A percentile compares a stretch with the other conserved stretches of the same genome.
Evolutionary conservation across 2,797 vertebrate genomes (phyloP).

Genomic region (Leptodactylus fallax): DNA sequence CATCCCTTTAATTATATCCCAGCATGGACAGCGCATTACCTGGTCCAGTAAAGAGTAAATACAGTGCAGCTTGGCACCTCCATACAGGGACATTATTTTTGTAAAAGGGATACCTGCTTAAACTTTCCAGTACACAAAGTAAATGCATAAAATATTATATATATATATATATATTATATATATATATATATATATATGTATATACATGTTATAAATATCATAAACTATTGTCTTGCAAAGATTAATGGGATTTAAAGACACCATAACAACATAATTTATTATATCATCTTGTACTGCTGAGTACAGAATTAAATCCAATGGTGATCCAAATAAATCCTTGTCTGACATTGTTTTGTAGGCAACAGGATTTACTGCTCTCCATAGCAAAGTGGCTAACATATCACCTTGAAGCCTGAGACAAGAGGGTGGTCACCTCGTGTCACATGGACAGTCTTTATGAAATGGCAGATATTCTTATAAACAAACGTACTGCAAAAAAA

Average conservation of each 20-base stretch:
- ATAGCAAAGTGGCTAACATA: too few species aligned
- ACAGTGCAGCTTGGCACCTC: background rate
- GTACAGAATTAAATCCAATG: too few species aligned
- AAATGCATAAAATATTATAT: background rate
- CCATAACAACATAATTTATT: background rate
- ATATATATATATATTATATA: too few species aligned
- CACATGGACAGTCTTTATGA: too few species aligned
- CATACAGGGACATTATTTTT: background rate
- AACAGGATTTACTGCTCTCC: too few species aligned
- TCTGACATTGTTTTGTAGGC: too few species aligned
- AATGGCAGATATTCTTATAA: too few species aligned
- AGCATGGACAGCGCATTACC: background rate
- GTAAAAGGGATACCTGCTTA: background rate
- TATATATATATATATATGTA: too few species aligned
- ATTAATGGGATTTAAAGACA: background rate
- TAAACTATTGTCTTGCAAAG: background rate
- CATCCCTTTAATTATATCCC: conserved; percentile 11
- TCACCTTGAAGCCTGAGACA: too few species aligned
- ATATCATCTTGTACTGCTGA: background rate
- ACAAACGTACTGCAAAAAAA: too few species aligned
- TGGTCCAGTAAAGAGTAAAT: background rate
- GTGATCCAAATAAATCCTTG: too few species aligned
- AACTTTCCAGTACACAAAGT: background rate
- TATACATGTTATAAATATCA: background rate
- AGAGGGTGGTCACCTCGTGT: too few species aligned